phyloP scores from a whole-genome alignment of 2,888 invertebrate species.

The Aradus depressus region DNA sequence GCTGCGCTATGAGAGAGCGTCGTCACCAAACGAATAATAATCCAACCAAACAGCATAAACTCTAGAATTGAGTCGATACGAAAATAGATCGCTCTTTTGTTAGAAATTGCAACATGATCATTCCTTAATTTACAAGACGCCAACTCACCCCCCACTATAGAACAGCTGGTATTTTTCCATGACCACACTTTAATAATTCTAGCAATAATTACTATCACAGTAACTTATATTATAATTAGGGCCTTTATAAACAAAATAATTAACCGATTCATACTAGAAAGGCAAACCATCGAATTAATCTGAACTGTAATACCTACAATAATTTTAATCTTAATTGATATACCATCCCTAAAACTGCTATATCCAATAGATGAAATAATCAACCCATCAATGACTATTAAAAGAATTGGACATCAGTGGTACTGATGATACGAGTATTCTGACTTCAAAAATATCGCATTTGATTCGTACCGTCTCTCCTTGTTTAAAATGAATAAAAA shows the following conservation, averaged over 20 bases:
- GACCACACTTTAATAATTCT: slow-evolving; percentile 14
- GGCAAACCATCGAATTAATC: slow-evolving; percentile 10
- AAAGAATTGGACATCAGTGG: slow-evolving; percentile 17
- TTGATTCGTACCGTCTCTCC: slow-evolving; percentile 20
- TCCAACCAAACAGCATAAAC: no score
- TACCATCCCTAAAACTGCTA: slow-evolving; percentile 10
- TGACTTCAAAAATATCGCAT: slow-evolving; percentile 15
- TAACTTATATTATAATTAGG: slow-evolving; percentile 7
- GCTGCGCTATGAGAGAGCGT: slow-evolving; percentile 52
- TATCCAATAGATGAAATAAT: slow-evolving; percentile 15
- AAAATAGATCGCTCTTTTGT: slow-evolving; percentile 18
- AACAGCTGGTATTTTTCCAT: slow-evolving; percentile 16
- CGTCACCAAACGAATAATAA: slow-evolving; percentile 42
- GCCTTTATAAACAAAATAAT: neutral
- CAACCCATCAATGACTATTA: slow-evolving; percentile 9
- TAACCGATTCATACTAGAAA: slow-evolving; percentile 8
- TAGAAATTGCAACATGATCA: slow-evolving; percentile 45
- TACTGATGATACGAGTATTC: slow-evolving; percentile 19
- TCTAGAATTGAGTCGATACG: slow-evolving; percentile 53
- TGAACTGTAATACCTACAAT: slow-evolving; percentile 6
- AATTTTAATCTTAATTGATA: slow-evolving; percentile 9
- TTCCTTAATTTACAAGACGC: slow-evolving; percentile 38
- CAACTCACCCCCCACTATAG: slow-evolving; percentile 48
- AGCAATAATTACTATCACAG: slow-evolving; percentile 14
- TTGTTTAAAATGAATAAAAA: no score